Conservation (phyloP, 2,113 vertebrate genomes). For the Vimba vimba region DNA sequence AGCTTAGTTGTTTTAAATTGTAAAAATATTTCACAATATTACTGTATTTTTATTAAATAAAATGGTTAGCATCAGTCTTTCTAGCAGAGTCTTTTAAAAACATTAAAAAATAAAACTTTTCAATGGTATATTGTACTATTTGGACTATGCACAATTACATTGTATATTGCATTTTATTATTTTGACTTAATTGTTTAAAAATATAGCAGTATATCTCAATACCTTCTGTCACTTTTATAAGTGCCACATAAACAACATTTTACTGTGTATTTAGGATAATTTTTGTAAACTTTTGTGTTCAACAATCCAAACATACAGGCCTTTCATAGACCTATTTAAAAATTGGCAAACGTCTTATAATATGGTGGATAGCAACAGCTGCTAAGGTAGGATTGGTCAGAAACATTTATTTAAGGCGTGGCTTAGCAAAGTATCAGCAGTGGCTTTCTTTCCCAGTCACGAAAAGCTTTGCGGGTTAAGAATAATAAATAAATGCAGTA, state of each 20-base stretch:
- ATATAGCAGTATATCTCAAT: not conserved
- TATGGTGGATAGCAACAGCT: not conserved
- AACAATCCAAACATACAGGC: not conserved
- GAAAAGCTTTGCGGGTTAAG: not conserved
- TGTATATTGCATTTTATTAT: not conserved
- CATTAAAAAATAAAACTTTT: too few species aligned
- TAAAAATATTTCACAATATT: too few species aligned
- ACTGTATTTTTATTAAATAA: too few species aligned
- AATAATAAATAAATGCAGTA: not conserved
- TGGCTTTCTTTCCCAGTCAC: not conserved
- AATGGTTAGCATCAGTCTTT: too few species aligned
- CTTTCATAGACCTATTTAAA: not conserved
- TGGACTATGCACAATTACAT: not conserved
- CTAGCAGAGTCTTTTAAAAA: too few species aligned
- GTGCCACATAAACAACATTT: not conserved
- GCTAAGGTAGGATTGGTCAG: not conserved
- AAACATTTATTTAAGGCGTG: not conserved
- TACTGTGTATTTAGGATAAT: not conserved
- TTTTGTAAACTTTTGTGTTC: not conserved
- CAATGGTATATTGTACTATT: not conserved
- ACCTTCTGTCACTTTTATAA: not conserved
- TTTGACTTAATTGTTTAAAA: not conserved
- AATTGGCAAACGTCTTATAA: not conserved
- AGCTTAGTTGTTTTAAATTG: too few species aligned
- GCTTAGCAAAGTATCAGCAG: not conserved